Evolutionary conservation across 2,797 vertebrate genomes (phyloP), one percentile per base, ranked within the genome.

Genomic region (Psittacula derbiana): DNA sequence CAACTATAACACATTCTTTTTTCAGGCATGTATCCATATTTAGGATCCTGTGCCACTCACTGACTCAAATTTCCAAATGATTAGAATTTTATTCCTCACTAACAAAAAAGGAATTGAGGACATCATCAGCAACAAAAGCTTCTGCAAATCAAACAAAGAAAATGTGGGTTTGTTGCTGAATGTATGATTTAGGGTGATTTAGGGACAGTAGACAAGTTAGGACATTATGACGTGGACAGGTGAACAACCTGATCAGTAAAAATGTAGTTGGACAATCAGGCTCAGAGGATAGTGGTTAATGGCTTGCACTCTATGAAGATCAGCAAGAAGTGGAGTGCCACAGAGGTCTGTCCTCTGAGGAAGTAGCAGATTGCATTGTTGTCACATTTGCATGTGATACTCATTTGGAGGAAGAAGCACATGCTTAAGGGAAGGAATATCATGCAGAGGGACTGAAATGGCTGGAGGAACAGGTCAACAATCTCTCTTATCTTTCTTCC

Each of bases 111-210:
- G 25, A 72, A 38, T 20, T 53, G 16, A 74, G 12, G 20, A 62
- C 8, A 41, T 61, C 7, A 50, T 4, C 5, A 13, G 5, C 17
- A 82, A 36, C 3, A 76, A 75, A 7, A 24, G 2, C 12, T 88
- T 44, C 15, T 53, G 40, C 12, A 57, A 57, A 33, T 11, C n/a
- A 33, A 80, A 20, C 11, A 69, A 75, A 18, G 7, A 52, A 89
- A 72, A 28, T 0, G 0, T 4, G 6, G 0, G 4, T 46, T 31
- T 44, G 7, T 49, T 75, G 10, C 16, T 64, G 41, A 65, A 58
- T 12, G 16, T 11, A 36, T 18, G 14, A 53, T 57, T 36, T 57
- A 24, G 7, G 8, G 10, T 40, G 16, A 81, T 58, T 81, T 40
- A 40, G 8, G 6, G 38, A 36, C 30, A 71, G 25, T 21, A 86